Evolutionary conservation across 2,113 vertebrate genomes (phyloP), one percentile per base, ranked within the genome.

Genomic region (Pelmatolapia mariae): DNA sequence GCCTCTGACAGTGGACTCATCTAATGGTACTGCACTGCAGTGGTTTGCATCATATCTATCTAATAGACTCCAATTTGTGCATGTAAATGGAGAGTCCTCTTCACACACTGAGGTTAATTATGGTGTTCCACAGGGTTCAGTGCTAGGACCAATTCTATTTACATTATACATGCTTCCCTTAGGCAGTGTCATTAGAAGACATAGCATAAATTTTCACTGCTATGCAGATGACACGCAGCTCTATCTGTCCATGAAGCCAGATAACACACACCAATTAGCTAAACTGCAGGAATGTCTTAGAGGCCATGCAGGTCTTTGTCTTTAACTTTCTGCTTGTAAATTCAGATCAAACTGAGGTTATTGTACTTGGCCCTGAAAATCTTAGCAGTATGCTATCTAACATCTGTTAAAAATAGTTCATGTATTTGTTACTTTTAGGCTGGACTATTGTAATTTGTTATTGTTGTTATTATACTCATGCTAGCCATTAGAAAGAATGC

Each of bases 1-100:
- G 31, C 31, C 31, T 33, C 31, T 33, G 31, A 33, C 31, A 33
- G 31, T 8, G 31, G 31, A 33, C 31, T 33, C 31, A 7, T 33
- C 31, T n/a, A n/a, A n/a, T n/a, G n/a, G n/a, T n/a, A n/a, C n/a
- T n/a, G n/a, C n/a, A n/a, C 33, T 36, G 8, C 33, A 36, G 33
- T 38, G 9, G 9, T 63, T 63, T 63, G 5, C 3, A 63, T 63
- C 9, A 33, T 1, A 61, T 61, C 59, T 61, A 33, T 61, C 59
- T 61, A 11, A 61, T 4, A 61, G 29, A 61, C 3, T 4, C 16
- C 16, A 61, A 0, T 61, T 61, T 61, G 59, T 33, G 0, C 57
- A 33, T 61, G 57, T 61, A 61, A 0, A 61, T 61, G 57, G 57
- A 18, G 26, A 31, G 26, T 61, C 56, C 8, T 59, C 57, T 61